Base-by-base conservation (phyloP, 2,888 invertebrate species). In the Eupithecia exiguata region DNA sequence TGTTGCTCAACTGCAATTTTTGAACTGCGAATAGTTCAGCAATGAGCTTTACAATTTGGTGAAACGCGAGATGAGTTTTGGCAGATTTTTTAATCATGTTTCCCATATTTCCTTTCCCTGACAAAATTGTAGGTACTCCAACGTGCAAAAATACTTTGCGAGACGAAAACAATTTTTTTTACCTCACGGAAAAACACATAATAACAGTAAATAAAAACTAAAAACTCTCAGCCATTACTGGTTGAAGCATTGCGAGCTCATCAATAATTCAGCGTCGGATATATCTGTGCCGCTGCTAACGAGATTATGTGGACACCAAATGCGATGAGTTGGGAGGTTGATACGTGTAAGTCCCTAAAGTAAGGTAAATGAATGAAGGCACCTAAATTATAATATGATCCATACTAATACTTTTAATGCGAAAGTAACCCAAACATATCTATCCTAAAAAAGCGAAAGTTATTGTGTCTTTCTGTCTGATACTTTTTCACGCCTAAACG, bases 231-330 rank as follows among this genome's bases (percentile, higher is more conserved):
- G 21, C 14, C 58, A 25, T 58, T 25, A 58, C 58, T 25, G 58
- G 58, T 43, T 21, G 68, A 53, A 68, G 63, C 70, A 38, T 68
- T 38, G 74, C 53, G 66, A 66, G 36, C 71, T 69, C 71, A 74
- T 71, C 71, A 74, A 71, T 74, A 71, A 74, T 74, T 74, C 74
- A 74, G 69, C 35, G 61, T 18, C 43, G 49, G 69, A 71, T 71
- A 69, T 74, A 71, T 74, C 65, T 58, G 70, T 71, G 69, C 71
- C 71, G 43, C 65, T 69, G 36, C 74, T 66, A 74, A 74, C 69
- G 71, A 74, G 69, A 74, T 74, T 69, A 71, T 66, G 69, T 68
- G 71, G 74, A 71, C 71, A 74, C 62, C 61, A 38, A 53, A 53
- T 68, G 46, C 53, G 66, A 69, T 71, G 69, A 68, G 68, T 49